Base-by-base conservation (phyloP, 1,140 invertebrate genomes). In the Heliconius hermathena region DNA sequence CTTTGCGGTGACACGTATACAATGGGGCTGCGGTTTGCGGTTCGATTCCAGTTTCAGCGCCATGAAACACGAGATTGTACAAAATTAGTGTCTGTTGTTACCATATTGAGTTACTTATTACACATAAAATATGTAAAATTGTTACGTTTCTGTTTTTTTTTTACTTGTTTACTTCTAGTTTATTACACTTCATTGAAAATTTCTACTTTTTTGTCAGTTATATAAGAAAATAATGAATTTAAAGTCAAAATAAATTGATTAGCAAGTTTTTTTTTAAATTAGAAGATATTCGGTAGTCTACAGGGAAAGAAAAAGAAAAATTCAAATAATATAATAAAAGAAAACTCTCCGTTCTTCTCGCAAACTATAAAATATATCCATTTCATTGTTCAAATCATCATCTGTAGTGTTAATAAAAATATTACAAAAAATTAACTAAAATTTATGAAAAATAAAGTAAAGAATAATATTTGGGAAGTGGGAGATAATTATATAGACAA, bases 1-100 rank as follows among this genome's bases (percentile, higher is more conserved):
- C 60, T 22, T 72, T 72, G 76, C 76, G 76, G 76, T 72, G 76
- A 52, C 8, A 71, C 70, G 26, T 54, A 20, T 46, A 71, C 76
- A 77, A 77, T 71, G 46, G 20, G 66, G 75, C 18, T 71, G 76
- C 76, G 76, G 76, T 72, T 70, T 77, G 76, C 70, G 76, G 76
- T 70, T 66, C 66, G 76, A 46, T 54, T 11, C 18, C 22, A 29
- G 70, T 77, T 52, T 22, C 70, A 66, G 76, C 70, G 46, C 70
- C 76, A 54, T 77, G 70, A 54, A 77, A 77, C 26, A 29, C 22
- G 66, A 77, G 41, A 72, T 38, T 46, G n/a, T 6, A 38, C 18
- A 49, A 46, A 73, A 22, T 73, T n/a, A n/a, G 26, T 73, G 26
- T 18, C 26, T 18, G 60, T 29, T 26, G 22, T 66, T 29, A 66